These are phyloP conservation scores for Hoplostethus atlanticus DNA, from an alignment of 2,797 vertebrate species.

Conservation along the genomic window DNA sequence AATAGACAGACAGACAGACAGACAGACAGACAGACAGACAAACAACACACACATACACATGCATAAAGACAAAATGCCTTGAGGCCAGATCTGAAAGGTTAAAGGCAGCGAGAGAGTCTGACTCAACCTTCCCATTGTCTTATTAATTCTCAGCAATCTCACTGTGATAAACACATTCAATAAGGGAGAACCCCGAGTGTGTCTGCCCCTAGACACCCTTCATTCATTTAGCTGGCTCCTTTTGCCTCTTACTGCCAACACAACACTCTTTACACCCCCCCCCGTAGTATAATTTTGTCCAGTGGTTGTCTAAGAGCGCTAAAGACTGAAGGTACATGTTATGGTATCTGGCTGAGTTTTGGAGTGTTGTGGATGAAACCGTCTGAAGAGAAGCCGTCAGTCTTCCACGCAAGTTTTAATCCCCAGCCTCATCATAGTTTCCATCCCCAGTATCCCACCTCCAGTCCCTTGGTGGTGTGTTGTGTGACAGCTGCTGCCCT, in stretches of 20 bases:
- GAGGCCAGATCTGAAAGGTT: background rate
- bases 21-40: no score
- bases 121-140: slow-evolving; percentile 21
- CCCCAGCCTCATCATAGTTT: slow-evolving; percentile 42
- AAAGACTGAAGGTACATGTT: slow-evolving; percentile 22
- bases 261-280: slow-evolving; percentile 32
- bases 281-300: slow-evolving; percentile 24
- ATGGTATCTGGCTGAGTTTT: background rate
- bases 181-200: slow-evolving; percentile 20
- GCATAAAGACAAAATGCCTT: background rate
- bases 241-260: slow-evolving; percentile 55
- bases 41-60: background rate
- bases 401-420: slow-evolving; percentile 51
- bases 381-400: slow-evolving; percentile 23
- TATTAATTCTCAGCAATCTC: slow-evolving; percentile 50
- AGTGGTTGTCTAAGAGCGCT: slow-evolving; percentile 28
- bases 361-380: background rate
- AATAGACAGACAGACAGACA: no score
- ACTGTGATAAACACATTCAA: slow-evolving; percentile 53
- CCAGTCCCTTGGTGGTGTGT: slow-evolving; percentile 84
- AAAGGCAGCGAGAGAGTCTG: background rate
- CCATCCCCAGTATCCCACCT: slow-evolving; percentile 55
- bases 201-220: slow-evolving; percentile 30
- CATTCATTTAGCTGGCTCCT: slow-evolving; percentile 1
- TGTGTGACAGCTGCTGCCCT: slow-evolving; percentile 99